These are phyloP conservation scores for Cephus rjabovi DNA, from an alignment of 2,888 invertebrate genomes.

Conservation along the genomic window DNA sequence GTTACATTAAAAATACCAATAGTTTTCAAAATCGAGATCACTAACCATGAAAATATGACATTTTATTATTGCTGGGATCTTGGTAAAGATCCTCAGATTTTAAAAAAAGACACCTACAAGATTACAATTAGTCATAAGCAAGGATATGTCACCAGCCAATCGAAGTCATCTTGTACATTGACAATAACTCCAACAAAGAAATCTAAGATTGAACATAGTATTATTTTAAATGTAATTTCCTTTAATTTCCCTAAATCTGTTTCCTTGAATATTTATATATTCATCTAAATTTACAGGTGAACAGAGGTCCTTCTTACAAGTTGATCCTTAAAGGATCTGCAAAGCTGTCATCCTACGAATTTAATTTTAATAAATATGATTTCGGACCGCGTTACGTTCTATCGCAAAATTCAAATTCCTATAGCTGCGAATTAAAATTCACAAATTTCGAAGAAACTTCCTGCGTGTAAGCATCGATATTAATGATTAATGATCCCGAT, in stretches of 20 bases:
- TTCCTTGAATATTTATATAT: neutral
- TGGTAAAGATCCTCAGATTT: conserved; percentile 30
- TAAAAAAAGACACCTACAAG: conserved; percentile 25
- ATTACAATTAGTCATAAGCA: conserved; percentile 29
- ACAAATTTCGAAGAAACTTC: conserved; percentile 59
- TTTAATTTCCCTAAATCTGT: neutral
- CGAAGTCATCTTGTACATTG: conserved; percentile 34
- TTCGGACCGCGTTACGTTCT: conserved; percentile 77
- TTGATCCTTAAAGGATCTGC: conserved; percentile 72
- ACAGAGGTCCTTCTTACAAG: conserved; percentile 75
- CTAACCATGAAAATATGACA: conserved; percentile 57
- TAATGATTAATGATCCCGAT: conserved; percentile 6
- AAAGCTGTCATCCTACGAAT: conserved; percentile 71
- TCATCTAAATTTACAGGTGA: conserved; percentile 68
- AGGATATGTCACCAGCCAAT: conserved; percentile 34
- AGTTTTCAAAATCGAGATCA: conserved; percentile 50
- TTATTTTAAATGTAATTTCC: neutral
- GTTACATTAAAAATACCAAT: conserved; percentile 46
- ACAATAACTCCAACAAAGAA: conserved; percentile 38
- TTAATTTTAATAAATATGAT: conserved; percentile 74
- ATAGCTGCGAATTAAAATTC: conserved; percentile 62
- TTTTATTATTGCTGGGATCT: conserved; percentile 62
- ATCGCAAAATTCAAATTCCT: conserved; percentile 67
- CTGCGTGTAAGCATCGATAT: conserved; percentile 48
- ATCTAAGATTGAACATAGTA: conserved; percentile 30